phyloP scores from a whole-genome alignment of 2,888 invertebrate species.

The Neoaliturus tenellus region DNA sequence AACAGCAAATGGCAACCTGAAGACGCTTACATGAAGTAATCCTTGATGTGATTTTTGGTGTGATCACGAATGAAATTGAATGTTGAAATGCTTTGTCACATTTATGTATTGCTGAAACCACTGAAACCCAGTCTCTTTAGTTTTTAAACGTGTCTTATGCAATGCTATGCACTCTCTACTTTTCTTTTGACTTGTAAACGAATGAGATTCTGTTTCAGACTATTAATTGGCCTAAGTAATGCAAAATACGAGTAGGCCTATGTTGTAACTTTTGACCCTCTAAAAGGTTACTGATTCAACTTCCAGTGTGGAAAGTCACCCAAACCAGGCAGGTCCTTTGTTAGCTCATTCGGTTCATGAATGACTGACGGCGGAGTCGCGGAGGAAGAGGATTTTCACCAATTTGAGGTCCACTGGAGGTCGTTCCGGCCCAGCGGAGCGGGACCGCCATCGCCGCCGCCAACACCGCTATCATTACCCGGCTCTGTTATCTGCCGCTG shows the following conservation, averaged over 20 bases:
- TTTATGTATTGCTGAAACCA: too few relatives aligned
- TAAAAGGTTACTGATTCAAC: too few relatives aligned
- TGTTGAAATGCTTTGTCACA: background rate
- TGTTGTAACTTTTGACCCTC: too few relatives aligned
- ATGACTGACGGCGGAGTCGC: background rate
- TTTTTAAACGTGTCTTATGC: too few relatives aligned
- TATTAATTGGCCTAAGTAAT: too few relatives aligned
- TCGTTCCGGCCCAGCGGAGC: slow-evolving; percentile 30
- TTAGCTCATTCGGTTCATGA: background rate
- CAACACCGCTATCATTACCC: background rate
- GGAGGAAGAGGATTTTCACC: slow-evolving; percentile 47
- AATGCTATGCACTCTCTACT: too few relatives aligned
- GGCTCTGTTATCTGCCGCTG: background rate
- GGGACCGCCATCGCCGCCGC: background rate
- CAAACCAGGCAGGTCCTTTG: too few relatives aligned
- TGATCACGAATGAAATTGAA: background rate
- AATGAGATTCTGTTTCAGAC: too few relatives aligned
- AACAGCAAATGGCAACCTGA: background rate
- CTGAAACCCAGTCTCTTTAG: too few relatives aligned
- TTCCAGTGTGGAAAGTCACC: too few relatives aligned
- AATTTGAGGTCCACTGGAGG: slow-evolving; percentile 21
- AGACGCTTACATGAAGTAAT: background rate
- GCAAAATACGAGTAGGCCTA: too few relatives aligned
- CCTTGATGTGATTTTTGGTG: background rate
- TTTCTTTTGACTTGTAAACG: too few relatives aligned